Evolutionary conservation across 2,888 invertebrate species (phyloP).

Genomic region (Labia minor): DNA sequence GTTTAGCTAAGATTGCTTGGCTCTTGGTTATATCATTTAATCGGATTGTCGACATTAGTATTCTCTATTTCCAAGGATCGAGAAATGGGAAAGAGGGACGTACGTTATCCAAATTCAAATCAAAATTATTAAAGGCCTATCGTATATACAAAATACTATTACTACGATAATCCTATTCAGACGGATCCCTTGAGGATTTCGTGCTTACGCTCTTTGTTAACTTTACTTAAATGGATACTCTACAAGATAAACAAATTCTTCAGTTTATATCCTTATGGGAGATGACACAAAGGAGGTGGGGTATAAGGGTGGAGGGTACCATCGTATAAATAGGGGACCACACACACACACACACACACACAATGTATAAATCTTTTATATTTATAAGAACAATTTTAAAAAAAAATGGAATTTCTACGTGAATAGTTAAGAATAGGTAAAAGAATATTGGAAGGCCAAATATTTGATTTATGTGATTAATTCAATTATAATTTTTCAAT

Average conservation of each 20-base stretch:
- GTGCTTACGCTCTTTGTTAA: neutral
- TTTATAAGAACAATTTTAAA: too few relatives aligned
- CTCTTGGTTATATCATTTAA: neutral
- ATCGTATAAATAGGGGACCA: too few relatives aligned
- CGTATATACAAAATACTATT: neutral
- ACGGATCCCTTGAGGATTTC: neutral
- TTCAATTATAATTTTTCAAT: too few relatives aligned
- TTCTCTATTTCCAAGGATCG: neutral
- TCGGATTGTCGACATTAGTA: constrained; percentile 13
- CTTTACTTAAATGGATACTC: neutral
- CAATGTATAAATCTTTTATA: too few relatives aligned
- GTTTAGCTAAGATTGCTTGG: neutral
- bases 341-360: too few relatives aligned
- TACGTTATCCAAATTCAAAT: constrained; percentile 1
- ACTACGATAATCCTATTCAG: constrained; percentile 1
- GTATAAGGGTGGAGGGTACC: too few relatives aligned
- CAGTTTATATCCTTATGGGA: too few relatives aligned
- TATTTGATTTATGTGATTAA: too few relatives aligned
- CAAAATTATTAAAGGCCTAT: constrained; percentile 13
- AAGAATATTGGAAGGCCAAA: too few relatives aligned
- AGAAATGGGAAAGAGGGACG: neutral
- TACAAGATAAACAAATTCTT: neutral
- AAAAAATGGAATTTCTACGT: too few relatives aligned
- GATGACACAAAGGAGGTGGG: too few relatives aligned
- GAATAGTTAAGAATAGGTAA: too few relatives aligned